These are phyloP conservation scores for Ladona fulva DNA, from an alignment of 1,140 invertebrate species.

Conservation along the genomic window DNA sequence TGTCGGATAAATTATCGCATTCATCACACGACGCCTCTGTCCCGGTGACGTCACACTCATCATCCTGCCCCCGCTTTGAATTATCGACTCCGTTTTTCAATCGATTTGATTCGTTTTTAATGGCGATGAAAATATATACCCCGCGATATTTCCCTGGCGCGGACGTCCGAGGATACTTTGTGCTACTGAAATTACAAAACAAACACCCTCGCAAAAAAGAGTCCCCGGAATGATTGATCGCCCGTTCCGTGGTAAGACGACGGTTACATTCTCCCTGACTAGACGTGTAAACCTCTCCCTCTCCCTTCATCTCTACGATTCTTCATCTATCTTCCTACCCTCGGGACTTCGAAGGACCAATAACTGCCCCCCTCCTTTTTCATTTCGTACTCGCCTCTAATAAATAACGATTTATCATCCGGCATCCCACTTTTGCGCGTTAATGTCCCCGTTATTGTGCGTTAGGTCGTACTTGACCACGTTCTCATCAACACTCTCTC, in stretches of 20 bases:
- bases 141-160: background rate
- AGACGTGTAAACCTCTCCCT: background rate
- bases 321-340: background rate
- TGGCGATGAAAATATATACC: background rate
- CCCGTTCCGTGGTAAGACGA: background rate
- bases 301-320: background rate
- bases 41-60: too few relatives aligned
- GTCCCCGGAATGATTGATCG: background rate
- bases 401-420: constrained; percentile 3
- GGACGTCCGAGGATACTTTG: background rate
- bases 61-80: too few relatives aligned
- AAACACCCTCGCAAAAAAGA: background rate
- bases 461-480: background rate
- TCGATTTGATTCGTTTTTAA: too few relatives aligned
- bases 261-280: background rate
- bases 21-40: too few relatives aligned
- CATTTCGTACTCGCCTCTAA: background rate
- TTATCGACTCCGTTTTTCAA: too few relatives aligned
- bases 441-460: background rate
- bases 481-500: background rate
- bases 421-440: background rate
- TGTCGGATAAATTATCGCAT: too few relatives aligned
- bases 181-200: background rate
- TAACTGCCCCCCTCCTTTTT: background rate
- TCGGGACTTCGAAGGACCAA: background rate